Evolutionary conservation across 2,113 vertebrate species (phyloP).

Genomic region (Rynchops niger): DNA sequence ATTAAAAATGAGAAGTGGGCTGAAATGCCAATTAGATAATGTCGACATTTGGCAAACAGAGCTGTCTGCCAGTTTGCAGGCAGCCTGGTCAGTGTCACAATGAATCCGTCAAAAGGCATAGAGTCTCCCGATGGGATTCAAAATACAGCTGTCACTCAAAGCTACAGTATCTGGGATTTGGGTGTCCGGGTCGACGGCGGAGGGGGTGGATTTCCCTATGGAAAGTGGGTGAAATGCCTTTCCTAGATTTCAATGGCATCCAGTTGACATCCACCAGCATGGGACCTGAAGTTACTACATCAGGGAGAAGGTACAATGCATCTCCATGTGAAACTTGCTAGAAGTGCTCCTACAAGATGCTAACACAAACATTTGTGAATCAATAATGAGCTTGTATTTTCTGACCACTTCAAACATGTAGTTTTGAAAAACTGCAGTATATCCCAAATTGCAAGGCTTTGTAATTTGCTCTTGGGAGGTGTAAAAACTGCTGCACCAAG

Average conservation of each 20-base stretch:
- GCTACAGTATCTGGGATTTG: neutral
- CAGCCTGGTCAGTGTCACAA: neutral
- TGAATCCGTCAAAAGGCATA: neutral
- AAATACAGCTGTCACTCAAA: neutral
- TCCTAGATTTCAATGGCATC: neutral
- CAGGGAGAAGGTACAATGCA: neutral
- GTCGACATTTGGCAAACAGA: constrained; percentile 4
- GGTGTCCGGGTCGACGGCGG: neutral
- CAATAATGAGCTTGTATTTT: neutral
- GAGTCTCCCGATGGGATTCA: neutral
- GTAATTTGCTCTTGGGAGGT: neutral
- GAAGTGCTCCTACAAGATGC: neutral
- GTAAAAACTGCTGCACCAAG: neutral
- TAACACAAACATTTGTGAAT: neutral
- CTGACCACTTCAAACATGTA: neutral
- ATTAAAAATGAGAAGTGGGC: neutral
- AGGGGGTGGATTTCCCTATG: neutral
- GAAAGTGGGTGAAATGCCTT: neutral
- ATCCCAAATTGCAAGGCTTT: neutral
- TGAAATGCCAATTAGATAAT: constrained; percentile 10
- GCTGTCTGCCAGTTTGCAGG: constrained; percentile 17
- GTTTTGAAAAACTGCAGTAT: neutral
- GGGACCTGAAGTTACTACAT: neutral
- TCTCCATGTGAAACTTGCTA: neutral
- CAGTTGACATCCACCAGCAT: neutral